Evolutionary conservation across 2,113 vertebrate genomes (phyloP).

Genomic region (Cyanistes caeruleus): DNA sequence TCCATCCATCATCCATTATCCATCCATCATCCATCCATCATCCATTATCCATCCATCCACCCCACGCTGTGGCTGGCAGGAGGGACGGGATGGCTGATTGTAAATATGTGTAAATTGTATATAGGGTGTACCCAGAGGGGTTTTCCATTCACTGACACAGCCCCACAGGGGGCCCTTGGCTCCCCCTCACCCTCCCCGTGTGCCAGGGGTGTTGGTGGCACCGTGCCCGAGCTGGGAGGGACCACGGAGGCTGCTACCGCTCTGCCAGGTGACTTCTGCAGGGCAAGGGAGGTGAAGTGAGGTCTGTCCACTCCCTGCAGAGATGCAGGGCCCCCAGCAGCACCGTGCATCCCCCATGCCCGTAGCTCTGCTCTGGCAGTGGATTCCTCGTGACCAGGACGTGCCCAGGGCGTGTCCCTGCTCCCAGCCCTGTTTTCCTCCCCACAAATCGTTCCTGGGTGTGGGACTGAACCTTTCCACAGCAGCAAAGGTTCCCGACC

Average conservation of each 20-base stretch:
- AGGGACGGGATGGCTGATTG: neutral
- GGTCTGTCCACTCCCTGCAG: neutral
- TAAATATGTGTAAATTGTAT: slow-evolving; percentile 16
- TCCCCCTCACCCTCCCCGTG: rapidly evolving
- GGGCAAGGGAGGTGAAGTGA: neutral
- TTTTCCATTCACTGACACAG: neutral
- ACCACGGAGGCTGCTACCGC: rapidly evolving
- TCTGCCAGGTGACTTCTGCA: neutral
- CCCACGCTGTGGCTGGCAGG: rapidly evolving
- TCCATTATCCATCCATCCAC: neutral
- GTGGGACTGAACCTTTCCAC: neutral
- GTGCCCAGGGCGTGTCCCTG: rapidly evolving
- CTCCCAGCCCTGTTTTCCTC: neutral
- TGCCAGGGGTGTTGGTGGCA: neutral
- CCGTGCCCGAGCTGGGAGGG: rapidly evolving
- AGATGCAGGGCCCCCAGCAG: rapidly evolving
- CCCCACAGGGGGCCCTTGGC: neutral
- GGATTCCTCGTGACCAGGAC: neutral
- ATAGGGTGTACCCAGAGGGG: neutral
- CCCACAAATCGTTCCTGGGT: rapidly evolving
- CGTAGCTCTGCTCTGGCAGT: neutral
- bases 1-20: too few relatives aligned
- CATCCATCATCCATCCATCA: neutral
- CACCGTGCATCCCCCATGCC: neutral
- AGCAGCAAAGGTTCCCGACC: rapidly evolving